These are phyloP conservation scores for Stomatorhinus walkeri DNA, from an alignment of 2,797 vertebrate species.

Conservation along the genomic window DNA sequence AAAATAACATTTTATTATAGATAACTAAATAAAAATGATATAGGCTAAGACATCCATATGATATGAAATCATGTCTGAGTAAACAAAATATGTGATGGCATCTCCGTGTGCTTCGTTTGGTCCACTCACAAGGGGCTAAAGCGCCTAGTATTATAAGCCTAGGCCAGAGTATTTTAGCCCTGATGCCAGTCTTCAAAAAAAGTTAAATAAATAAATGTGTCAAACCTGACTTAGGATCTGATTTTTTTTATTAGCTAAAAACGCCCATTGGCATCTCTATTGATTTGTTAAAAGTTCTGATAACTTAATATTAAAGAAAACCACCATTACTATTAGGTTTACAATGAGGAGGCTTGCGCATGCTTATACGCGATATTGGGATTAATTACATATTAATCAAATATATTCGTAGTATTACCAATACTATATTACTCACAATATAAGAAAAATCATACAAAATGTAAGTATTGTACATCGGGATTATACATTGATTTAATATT, in stretches of 20 bases:
- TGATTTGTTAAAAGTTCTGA: background rate
- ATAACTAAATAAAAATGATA: background rate
- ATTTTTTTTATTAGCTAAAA: background rate
- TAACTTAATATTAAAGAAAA: background rate
- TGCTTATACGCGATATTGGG: background rate
- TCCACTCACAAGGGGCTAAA: background rate
- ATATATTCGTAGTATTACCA: background rate
- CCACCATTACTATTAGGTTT: background rate
- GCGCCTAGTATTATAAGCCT: background rate
- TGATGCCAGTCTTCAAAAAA: background rate
- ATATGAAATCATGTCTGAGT: background rate
- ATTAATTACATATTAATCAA: background rate
- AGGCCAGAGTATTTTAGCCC: background rate
- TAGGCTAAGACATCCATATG: background rate
- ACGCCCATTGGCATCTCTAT: background rate
- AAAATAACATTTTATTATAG: background rate
- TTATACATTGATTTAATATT: background rate
- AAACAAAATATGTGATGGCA: background rate
- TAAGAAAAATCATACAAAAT: background rate
- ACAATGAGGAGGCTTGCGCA: background rate
- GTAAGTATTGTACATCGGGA: background rate
- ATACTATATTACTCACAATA: background rate
- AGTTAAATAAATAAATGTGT: background rate
- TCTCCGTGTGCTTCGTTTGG: background rate
- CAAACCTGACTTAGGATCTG: background rate